phyloP scores from a whole-genome alignment of 2,888 invertebrate species.

The Polyommatus iphigenia region DNA sequence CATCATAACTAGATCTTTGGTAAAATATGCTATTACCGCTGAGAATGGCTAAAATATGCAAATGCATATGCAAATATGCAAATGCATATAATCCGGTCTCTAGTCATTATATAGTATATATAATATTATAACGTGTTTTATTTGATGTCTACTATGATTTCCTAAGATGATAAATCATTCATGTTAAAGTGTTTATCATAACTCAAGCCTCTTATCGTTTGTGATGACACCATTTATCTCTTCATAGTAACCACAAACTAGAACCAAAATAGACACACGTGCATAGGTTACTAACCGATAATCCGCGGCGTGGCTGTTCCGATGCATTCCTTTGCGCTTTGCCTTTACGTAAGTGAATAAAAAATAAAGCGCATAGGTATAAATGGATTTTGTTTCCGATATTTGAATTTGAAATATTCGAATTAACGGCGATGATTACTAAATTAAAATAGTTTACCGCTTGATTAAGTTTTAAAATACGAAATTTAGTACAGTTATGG shows the following conservation, averaged over 20 bases:
- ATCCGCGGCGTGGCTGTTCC: constrained; percentile 47
- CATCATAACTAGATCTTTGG: too few relatives aligned
- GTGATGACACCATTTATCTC: constrained; percentile 13
- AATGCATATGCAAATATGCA: too few relatives aligned
- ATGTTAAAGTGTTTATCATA: background rate
- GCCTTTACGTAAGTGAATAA: constrained; percentile 7
- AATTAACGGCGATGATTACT: background rate
- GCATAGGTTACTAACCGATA: constrained; percentile 56
- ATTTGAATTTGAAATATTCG: background rate
- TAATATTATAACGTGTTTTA: background rate
- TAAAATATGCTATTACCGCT: too few relatives aligned
- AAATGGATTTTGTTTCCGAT: background rate
- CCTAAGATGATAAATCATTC: background rate
- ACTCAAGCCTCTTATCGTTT: constrained; percentile 6
- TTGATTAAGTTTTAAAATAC: background rate
- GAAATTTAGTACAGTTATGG: background rate
- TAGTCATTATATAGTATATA: too few relatives aligned
- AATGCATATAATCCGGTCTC: too few relatives aligned
- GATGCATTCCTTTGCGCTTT: constrained; percentile 42
- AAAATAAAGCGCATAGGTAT: background rate
- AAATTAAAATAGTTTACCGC: background rate
- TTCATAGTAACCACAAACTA: background rate
- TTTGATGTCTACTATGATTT: background rate
- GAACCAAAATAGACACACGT: constrained; percentile 30
- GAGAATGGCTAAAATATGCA: too few relatives aligned